These are phyloP conservation scores for Drosophila setifemur DNA, from an alignment of 1,140 invertebrate genomes.

Conservation along the genomic window DNA sequence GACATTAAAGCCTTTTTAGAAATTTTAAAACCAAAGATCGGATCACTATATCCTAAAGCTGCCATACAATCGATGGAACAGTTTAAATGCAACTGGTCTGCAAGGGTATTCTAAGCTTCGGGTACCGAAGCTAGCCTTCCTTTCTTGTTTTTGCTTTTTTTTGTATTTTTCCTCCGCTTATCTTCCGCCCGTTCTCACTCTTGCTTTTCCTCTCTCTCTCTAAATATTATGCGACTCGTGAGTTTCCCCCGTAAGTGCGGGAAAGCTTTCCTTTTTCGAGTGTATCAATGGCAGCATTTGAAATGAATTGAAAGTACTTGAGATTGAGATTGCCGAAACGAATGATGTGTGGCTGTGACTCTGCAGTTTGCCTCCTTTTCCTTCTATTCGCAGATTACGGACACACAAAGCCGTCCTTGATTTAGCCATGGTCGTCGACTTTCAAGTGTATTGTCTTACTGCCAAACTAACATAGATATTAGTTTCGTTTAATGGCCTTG, in stretches of 20 bases:
- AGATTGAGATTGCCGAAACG: conserved; percentile 46
- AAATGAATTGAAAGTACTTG: conserved; percentile 56
- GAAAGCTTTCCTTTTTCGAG: conserved; percentile 51
- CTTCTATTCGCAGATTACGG: conserved; percentile 1
- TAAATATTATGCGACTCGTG: conserved; percentile 53
- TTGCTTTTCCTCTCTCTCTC: background rate
- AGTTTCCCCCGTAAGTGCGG: conserved; percentile 24
- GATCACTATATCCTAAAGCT: too few species aligned
- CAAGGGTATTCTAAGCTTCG: too few species aligned
- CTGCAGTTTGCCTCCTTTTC: background rate
- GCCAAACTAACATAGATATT: background rate
- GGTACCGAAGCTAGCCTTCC: too few species aligned
- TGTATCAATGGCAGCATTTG: conserved; percentile 52
- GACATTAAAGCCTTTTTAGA: too few species aligned
- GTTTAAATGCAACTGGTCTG: too few species aligned
- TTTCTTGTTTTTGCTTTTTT: background rate
- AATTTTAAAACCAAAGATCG: too few species aligned
- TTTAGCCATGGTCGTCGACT: background rate
- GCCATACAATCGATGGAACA: too few species aligned
- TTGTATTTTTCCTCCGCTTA: background rate
- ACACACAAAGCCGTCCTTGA: background rate
- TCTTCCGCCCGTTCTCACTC: conserved; percentile 3
- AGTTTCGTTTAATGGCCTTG: background rate
- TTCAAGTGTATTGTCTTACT: background rate
- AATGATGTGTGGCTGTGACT: conserved; percentile 47